Percentiles rank a stretch among this genome's conserved stretches.
Conservation (phyloP, 2,888 invertebrate genomes). For the Terebella lapidaria region DNA sequence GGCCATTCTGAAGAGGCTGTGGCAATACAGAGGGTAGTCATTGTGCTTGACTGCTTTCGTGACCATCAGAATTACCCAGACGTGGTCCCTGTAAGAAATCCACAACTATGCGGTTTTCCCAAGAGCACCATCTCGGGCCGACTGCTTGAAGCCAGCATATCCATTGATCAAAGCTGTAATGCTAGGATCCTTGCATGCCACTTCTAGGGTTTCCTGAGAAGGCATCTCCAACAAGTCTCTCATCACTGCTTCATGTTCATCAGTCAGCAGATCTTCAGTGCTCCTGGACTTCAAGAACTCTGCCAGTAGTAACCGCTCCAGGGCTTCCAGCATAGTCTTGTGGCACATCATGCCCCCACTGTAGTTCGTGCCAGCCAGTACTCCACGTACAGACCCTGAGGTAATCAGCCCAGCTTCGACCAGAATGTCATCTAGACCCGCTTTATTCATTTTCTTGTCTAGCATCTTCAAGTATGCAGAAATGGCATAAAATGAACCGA, state of each 20-base stretch:
- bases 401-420: slow-evolving; percentile 17
- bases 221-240: too few relatives aligned
- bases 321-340: slow-evolving; percentile 19
- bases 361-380: slow-evolving; percentile 24
- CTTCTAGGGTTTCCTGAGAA: too few relatives aligned
- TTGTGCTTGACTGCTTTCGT: background rate
- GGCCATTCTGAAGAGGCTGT: background rate
- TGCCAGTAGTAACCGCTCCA: slow-evolving; percentile 12
- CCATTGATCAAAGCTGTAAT: too few relatives aligned
- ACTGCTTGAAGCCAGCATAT: too few relatives aligned
- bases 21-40: background rate
- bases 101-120: too few relatives aligned
- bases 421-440: slow-evolving; percentile 17
- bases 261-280: too few relatives aligned
- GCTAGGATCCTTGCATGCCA: too few relatives aligned
- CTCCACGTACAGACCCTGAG: slow-evolving; percentile 21
- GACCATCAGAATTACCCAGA: too few relatives aligned
- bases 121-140: too few relatives aligned
- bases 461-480: slow-evolving; percentile 15
- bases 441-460: slow-evolving; percentile 21
- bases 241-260: too few relatives aligned
- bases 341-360: slow-evolving; percentile 24
- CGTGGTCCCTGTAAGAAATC: too few relatives aligned
- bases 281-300: background rate
- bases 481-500: slow-evolving; percentile 17